Evolutionary conservation across 2,888 invertebrate genomes (phyloP), one percentile per base, ranked within the genome.

Genomic region (Maniola hyperantus): DNA sequence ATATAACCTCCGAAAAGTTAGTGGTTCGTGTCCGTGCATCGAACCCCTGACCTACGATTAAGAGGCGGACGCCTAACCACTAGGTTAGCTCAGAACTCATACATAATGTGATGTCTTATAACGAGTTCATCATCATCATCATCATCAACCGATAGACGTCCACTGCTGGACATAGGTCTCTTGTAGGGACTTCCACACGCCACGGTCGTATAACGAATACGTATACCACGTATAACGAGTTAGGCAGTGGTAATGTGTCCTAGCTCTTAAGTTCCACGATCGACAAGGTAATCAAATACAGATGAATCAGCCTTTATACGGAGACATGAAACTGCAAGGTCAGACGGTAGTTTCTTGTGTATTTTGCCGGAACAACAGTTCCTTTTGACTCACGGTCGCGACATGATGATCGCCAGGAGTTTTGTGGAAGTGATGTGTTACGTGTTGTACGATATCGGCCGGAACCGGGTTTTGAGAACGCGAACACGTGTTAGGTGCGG

Each of bases 381-480:
- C 39, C 60, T 61, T 69, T 60, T 58, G 74, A 74, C 5, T 36
- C 18, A 20, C 36, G 5, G 7, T 20, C 75, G 72, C 76, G 74
- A 71, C 72, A 75, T 48, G 71, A 83, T 84, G 83, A 73, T 87
- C 59, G 79, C 81, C 26, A 81, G 81, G 73, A 84, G 80, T 77
- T 70, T 83, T 54, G 72, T 85, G 33, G 84, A 87, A 68, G 81
- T 80, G 65, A 58, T 87, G 65, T 79, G 80, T 72, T 87, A 84
- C 69, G 72, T 84, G 46, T 67, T 83, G 44, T 83, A 84, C 72
- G 87, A 86, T 69, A 73, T 70, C 18, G 71, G 73, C 36, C 68
- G 74, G 1, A 70, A 65, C 58, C 63, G 72, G 60, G 60, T 74
- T 48, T 72, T 71, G 36, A 15, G 57, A 20, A 20, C 39, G 1